Evolutionary conservation across 2,797 vertebrate genomes (phyloP), one percentile per base, ranked within the genome.

Genomic region (Cephalopachus bancanus): DNA sequence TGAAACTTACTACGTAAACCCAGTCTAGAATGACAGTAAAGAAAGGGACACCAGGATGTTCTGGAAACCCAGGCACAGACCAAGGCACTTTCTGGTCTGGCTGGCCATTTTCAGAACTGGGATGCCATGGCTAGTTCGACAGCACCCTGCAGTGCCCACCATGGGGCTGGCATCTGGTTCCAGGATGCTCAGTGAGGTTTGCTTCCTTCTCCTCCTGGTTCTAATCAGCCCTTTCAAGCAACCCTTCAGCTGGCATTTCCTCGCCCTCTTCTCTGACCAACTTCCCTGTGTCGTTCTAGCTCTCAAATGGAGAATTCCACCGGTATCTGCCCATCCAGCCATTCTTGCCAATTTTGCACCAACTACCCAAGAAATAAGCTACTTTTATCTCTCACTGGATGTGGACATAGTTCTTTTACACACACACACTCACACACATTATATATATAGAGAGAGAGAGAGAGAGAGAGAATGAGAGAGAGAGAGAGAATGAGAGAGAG

Each of bases 41-140:
- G 26, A 24, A 15, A 3, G 10, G 2, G 15, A 17, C 14, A 3
- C 7, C 33, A 1, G 33, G 22, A 30, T 2, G 0, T 8, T 15
- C 30, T 9, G 0, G 22, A 33, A 83, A 20, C 7, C 2, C 64
- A 49, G 30, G 37, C 83, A 4, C 3, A 6, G n/a, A 2, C 37
- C 12, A 2, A 51, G 51, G 22, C 26, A 9, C 10, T 19, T 33
- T 11, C 49, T 15, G 71, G 16, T 15, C 26, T 49, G 30, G 4
- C 17, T 24, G 16, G 44, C 44, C 44, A 7, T 44, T 44, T 44
- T 44, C 44, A 44, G 44, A 44, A 44, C 62, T 26, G 6, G 1
- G 0, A 53, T 4, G 28, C 67, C 20, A 4, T 10, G 16, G 57
- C 16, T 44, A 44, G 4, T 44, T 44, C 44, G 44, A 44, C 44